These are phyloP conservation scores for Xanthostigma xanthostigma DNA, from an alignment of 2,888 invertebrate genomes.

Conservation along the genomic window DNA sequence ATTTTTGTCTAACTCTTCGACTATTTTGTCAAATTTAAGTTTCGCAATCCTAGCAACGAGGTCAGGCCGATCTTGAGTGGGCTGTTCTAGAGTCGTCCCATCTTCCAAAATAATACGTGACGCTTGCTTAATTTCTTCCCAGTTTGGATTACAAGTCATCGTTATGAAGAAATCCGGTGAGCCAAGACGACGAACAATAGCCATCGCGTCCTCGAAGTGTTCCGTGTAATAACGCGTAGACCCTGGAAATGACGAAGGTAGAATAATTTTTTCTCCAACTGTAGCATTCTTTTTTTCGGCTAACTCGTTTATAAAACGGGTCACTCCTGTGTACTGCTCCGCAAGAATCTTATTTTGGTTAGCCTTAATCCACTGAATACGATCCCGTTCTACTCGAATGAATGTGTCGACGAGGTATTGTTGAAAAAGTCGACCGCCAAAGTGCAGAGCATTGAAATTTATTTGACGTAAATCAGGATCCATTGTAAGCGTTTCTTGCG, in stretches of 20 bases:
- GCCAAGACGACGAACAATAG: conserved; percentile 12
- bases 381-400: conserved; percentile 9
- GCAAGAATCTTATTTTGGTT: conserved; percentile 12
- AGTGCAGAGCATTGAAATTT: conserved; percentile 11
- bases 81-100: conserved; percentile 12
- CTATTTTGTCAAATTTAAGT: conserved; percentile 12
- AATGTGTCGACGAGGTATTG: conserved; percentile 9
- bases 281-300: conserved; percentile 8
- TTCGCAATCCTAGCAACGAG: conserved; percentile 12
- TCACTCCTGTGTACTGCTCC: conserved; percentile 12
- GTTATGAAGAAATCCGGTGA: conserved; percentile 15
- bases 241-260: conserved; percentile 11
- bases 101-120: conserved; percentile 11
- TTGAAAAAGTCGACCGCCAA: conserved; percentile 9
- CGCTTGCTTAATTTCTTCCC: conserved; percentile 15
- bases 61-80: conserved; percentile 12
- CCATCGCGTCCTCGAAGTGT: conserved; percentile 14
- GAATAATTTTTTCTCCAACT: conserved; percentile 12
- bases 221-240: conserved; percentile 10
- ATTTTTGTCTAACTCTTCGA: conserved; percentile 12
- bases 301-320: conserved; percentile 10
- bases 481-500: no score
- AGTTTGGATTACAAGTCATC: conserved; percentile 17
- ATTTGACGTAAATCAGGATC: conserved; percentile 11
- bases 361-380: conserved; percentile 11